phyloP scores from a whole-genome alignment of 2,797 vertebrate species.

The Danio choprae region DNA sequence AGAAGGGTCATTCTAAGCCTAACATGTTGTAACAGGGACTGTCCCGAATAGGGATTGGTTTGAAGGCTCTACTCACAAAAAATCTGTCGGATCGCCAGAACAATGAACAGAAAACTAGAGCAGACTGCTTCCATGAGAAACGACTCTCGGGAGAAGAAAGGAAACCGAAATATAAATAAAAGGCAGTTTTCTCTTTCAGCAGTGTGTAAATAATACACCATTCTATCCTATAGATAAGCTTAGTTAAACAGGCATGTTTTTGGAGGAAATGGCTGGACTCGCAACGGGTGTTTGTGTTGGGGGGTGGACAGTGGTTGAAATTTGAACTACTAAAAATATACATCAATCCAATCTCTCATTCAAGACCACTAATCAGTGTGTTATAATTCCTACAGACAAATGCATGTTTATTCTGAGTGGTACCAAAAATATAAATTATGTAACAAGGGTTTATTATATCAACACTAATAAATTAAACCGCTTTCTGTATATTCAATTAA shows the following conservation, averaged over 20 bases:
- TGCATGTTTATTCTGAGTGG: neutral
- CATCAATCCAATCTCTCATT: constrained; percentile 18
- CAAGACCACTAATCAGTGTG: constrained; percentile 17
- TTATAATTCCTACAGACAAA: constrained; percentile 1
- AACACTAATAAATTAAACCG: neutral
- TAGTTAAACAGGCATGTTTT: constrained; percentile 38
- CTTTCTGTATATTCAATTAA: neutral
- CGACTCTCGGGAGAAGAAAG: constrained; percentile 63
- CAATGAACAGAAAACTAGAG: constrained; percentile 49
- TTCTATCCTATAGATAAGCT: constrained; percentile 64
- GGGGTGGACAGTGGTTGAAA: constrained; percentile 29
- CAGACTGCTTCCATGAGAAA: constrained; percentile 45
- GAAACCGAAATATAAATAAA: constrained; percentile 79
- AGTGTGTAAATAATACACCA: constrained; percentile 72
- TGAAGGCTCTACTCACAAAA: constrained; percentile 32
- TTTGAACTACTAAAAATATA: constrained; percentile 40
- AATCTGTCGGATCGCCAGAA: constrained; percentile 35
- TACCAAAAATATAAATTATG: neutral
- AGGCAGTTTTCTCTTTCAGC: constrained; percentile 71
- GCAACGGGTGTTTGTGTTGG: constrained; percentile 30
- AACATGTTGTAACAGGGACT: constrained; percentile 25
- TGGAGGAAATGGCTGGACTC: constrained; percentile 31
- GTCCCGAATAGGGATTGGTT: constrained; percentile 29
- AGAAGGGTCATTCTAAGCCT: constrained; percentile 47
- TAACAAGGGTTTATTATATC: neutral